phyloP scores from a whole-genome alignment of 2,113 vertebrate species.

The Nothobranchius furzeri region DNA sequence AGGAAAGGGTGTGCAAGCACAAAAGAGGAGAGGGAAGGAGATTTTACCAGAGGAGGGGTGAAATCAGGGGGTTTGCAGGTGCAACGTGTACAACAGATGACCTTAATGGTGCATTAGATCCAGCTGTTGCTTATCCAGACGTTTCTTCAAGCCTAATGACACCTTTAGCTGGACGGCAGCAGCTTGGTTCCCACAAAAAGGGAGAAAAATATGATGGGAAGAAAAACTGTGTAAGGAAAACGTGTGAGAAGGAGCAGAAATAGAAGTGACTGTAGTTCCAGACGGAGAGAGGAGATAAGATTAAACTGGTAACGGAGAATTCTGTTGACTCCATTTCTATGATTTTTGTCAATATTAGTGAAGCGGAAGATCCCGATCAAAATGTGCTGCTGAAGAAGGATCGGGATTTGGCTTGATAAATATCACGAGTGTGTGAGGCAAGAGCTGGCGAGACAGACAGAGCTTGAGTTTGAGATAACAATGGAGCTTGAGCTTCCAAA shows the following conservation, averaged over 20 bases:
- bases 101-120: constrained; percentile 79
- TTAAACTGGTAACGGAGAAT: constrained; percentile 57
- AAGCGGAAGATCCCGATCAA: constrained; percentile 65
- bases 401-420: constrained; percentile 41
- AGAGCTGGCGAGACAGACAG: constrained; percentile 11
- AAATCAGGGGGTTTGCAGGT: constrained; percentile 72
- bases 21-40: constrained; percentile 46
- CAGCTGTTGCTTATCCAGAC: constrained; percentile 78
- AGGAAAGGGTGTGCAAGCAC: constrained; percentile 32
- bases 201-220: neutral
- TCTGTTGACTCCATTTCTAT: constrained; percentile 52
- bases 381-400: constrained; percentile 44
- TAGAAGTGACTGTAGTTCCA: constrained; percentile 27
- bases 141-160: constrained; percentile 62
- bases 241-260: constrained; percentile 11
- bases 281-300: constrained; percentile 47
- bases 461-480: constrained; percentile 66
- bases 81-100: constrained; percentile 75
- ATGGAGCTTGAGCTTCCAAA: constrained; percentile 69
- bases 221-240: neutral
- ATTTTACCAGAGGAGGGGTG: constrained; percentile 32
- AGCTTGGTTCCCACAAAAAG: constrained; percentile 51
- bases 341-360: constrained; percentile 65
- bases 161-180: constrained; percentile 46
- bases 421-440: constrained; percentile 32